Base-by-base conservation (phyloP, 1,140 invertebrate species). In the Lordiphosa stackelbergi region DNA sequence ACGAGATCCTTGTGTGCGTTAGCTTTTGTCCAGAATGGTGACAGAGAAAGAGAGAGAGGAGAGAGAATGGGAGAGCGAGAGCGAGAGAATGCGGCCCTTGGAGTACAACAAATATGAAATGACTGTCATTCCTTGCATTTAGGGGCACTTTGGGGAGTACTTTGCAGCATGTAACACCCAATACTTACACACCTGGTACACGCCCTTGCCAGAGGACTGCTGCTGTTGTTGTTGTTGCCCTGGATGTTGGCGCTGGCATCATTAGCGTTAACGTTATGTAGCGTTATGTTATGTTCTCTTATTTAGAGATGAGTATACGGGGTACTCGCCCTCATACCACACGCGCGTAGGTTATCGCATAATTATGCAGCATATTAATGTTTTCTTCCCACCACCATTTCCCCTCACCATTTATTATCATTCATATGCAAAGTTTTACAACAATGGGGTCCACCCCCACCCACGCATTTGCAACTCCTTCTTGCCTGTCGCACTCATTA, bases 31-130 rank as follows among this genome's bases (percentile, higher is more conserved):
- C 37, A 38, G 37, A 38, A 31, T 31, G 28, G 37, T 12, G 37
- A 12, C n/a, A 37, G 40, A 41, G 40, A 41, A 13, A 16, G 40
- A 16, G 13, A 22, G 16, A 42, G 16, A 48, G n/a, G 53, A 45
- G 37, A 46, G 62, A 53, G 22, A n/a, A n/a, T n/a, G n/a, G n/a
- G n/a, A n/a, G 31, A 37, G 49, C 42, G 66, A 40, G 51, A 56
- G 36, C 13, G 48, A 48, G 42, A 16, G 51, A 53, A 53, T 41
- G 46, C 66, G 57, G 66, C 63, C 75, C 74, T 69, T 59, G 62
- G 78, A 83, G 78, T 65, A 83, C 77, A 83, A 84, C 77, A 83
- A 83, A 83, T 83, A 83, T 83, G 77, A 84, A 83, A 83, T 77
- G 73, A 83, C 77, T 83, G 77, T 77, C 77, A 83, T 83, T 83